These are phyloP conservation scores for Nyctibius bracteatus DNA, from an alignment of 2,113 vertebrate genomes.

Conservation along the genomic window DNA sequence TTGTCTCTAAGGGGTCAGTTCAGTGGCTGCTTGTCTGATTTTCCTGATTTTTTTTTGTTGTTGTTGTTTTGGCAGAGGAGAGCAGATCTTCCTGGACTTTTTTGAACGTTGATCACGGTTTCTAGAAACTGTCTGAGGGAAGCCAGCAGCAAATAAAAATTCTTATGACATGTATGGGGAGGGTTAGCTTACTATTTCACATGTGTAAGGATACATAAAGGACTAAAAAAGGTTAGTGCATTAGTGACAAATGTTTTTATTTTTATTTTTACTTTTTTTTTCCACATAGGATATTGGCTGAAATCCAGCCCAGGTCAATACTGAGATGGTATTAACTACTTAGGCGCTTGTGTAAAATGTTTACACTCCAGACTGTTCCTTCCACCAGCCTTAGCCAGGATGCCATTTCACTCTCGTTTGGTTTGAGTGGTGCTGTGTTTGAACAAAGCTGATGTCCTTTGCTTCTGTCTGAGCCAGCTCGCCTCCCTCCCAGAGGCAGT, in stretches of 20 bases:
- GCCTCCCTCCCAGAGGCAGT: not conserved
- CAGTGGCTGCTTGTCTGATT: not conserved
- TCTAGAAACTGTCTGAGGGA: not conserved
- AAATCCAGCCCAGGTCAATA: not conserved
- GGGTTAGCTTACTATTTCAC: not conserved
- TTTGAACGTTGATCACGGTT: not conserved
- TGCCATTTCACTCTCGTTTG: not conserved
- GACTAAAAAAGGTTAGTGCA: not conserved
- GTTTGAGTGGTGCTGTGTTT: not conserved
- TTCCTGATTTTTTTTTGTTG: not conserved
- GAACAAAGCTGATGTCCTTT: not conserved
- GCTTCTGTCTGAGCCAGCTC: not conserved
- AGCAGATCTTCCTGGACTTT: not conserved
- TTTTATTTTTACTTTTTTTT: not conserved
- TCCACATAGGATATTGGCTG: not conserved
- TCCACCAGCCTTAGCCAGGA: not conserved
- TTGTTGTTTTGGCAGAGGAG: not conserved
- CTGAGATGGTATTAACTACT: not conserved
- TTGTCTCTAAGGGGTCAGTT: not conserved
- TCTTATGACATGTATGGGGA: not conserved
- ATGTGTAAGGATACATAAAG: not conserved
- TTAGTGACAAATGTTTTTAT: not conserved
- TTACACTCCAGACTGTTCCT: not conserved
- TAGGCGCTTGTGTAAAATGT: not conserved
- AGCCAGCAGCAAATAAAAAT: not conserved